Conservation (phyloP, 2,888 invertebrate species). For the Allygus modestus region DNA sequence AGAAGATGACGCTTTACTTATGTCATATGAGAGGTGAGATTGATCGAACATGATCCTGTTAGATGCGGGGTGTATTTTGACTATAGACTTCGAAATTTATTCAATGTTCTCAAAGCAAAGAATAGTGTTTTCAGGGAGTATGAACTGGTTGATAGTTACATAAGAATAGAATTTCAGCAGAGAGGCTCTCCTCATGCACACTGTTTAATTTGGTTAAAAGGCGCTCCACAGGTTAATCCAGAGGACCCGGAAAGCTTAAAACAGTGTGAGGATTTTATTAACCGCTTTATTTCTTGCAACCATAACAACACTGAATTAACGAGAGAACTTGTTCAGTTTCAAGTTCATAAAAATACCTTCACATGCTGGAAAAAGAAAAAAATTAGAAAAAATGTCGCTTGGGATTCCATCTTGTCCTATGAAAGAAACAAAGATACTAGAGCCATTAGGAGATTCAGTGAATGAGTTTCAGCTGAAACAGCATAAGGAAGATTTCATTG, state of each 20-base stretch:
- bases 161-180: constrained; percentile 71
- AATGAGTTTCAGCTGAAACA: not conserved
- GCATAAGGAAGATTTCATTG: not conserved
- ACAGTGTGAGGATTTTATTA: constrained; percentile 62
- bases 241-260: constrained; percentile 58
- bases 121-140: constrained; percentile 58
- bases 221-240: constrained; percentile 69
- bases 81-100: constrained; percentile 62
- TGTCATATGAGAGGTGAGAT: constrained; percentile 63
- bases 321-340: constrained; percentile 63
- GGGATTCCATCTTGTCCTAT: constrained; percentile 68
- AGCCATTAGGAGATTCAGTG: constrained; percentile 25
- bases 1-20: constrained; percentile 62
- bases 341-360: constrained; percentile 68
- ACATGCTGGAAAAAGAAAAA: constrained; percentile 67
- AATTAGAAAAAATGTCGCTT: constrained; percentile 65
- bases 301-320: constrained; percentile 60
- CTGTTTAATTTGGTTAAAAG: constrained; percentile 70
- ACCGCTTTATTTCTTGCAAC: constrained; percentile 68
- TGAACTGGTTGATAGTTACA: constrained; percentile 54
- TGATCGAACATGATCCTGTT: constrained; percentile 69
- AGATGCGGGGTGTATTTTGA: constrained; percentile 68
- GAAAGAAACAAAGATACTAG: constrained; percentile 64
- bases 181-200: constrained; percentile 71
- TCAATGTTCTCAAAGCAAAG: constrained; percentile 64